These are phyloP conservation scores for Esox masquinongy DNA, from an alignment of 2,797 vertebrate species.

Conservation along the genomic window DNA sequence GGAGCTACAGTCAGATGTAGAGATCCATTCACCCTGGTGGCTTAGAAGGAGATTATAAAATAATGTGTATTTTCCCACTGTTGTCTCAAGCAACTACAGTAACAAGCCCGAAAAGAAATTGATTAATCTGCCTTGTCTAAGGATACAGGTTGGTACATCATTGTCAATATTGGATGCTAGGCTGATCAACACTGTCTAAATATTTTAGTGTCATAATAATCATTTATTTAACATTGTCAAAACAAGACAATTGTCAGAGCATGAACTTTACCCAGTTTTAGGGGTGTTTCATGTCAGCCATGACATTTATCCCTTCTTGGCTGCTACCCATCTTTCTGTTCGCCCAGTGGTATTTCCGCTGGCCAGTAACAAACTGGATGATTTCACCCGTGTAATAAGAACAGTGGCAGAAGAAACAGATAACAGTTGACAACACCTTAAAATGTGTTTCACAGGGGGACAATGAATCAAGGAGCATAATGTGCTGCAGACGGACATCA, in stretches of 20 bases:
- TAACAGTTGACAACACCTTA: conserved; percentile 11
- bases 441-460: conserved; percentile 10
- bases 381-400: conserved; percentile 24
- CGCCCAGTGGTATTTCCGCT: not conserved
- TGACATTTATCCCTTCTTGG: not conserved
- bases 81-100: not conserved
- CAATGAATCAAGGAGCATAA: conserved; percentile 26
- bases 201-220: not conserved
- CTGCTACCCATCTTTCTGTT: not conserved
- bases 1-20: conserved; percentile 34
- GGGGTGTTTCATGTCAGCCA: not conserved
- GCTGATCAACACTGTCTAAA: not conserved
- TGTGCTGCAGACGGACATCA: conserved; percentile 23
- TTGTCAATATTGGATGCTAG: not conserved
- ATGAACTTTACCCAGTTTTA: not conserved
- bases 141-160: not conserved
- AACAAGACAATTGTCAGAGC: not conserved
- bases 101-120: not conserved
- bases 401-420: conserved; percentile 3
- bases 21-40: conserved; percentile 38
- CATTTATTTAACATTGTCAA: not conserved
- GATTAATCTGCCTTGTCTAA: not conserved
- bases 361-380: conserved; percentile 7
- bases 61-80: not conserved
- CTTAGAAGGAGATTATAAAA: conserved; percentile 10